Evolutionary conservation across 2,888 invertebrate genomes (phyloP).

Genomic region (Acrobasis repandana): DNA sequence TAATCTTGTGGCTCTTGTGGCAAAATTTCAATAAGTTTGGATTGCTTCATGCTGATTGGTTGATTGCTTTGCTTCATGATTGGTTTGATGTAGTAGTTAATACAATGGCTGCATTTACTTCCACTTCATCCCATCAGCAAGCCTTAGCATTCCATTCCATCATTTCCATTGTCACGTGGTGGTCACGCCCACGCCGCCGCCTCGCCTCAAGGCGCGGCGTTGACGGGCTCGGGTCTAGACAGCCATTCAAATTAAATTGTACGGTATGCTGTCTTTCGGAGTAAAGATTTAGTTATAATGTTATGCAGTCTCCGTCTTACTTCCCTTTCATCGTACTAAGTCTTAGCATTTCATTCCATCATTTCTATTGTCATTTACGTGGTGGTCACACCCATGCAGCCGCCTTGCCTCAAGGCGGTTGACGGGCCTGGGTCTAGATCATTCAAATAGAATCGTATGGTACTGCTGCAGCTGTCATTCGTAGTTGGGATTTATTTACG

Average conservation of each 20-base stretch:
- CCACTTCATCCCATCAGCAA: background rate
- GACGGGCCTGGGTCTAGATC: conserved; percentile 8
- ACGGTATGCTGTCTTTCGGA: background rate
- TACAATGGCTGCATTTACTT: background rate
- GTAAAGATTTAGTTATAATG: conserved; percentile 5
- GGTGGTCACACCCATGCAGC: conserved; percentile 4
- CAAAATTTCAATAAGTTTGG: no score
- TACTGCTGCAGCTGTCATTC: conserved; percentile 4
- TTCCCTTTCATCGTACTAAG: background rate
- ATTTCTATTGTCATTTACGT: conserved; percentile 19
- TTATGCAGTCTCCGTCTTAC: background rate
- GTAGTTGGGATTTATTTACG: background rate
- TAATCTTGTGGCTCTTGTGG: no score
- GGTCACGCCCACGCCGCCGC: conserved; percentile 8
- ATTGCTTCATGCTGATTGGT: no score
- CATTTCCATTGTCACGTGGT: conserved; percentile 18
- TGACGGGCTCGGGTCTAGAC: conserved; percentile 9
- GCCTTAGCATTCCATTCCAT: conserved; percentile 13
- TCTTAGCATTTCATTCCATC: conserved; percentile 14
- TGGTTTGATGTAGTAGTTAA: background rate
- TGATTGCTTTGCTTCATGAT: no score
- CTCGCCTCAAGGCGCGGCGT: conserved; percentile 13
- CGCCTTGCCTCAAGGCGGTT: conserved; percentile 11
- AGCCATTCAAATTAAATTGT: conserved; percentile 18
- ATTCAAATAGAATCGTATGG: conserved; percentile 17